Evolutionary conservation across 2,113 vertebrate genomes (phyloP).

Genomic region (Cephalopterus ornatus): DNA sequence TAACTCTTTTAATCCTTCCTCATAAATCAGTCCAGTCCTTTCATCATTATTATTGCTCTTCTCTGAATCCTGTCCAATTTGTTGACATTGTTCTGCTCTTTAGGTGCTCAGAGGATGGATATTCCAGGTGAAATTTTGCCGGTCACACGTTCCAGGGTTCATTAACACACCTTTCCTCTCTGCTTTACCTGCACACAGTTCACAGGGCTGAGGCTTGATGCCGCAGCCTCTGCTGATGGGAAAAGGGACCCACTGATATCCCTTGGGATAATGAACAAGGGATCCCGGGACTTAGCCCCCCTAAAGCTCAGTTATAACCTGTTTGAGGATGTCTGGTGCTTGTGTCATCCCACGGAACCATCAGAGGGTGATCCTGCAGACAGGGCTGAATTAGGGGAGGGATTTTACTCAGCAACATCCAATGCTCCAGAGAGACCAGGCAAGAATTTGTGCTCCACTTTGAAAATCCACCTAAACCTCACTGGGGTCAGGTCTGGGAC

Average conservation of each 20-base stretch:
- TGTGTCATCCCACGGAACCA: background rate
- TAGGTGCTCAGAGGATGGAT: background rate
- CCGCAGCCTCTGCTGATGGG: background rate
- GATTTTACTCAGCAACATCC: background rate
- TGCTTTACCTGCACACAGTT: background rate
- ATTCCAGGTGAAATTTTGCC: constrained; percentile 13
- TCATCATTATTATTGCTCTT: constrained; percentile 54
- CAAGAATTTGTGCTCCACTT: background rate
- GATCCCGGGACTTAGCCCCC: background rate
- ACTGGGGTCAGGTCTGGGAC: background rate
- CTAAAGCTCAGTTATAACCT: background rate
- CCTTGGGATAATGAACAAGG: accelerated
- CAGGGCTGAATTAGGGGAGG: accelerated
- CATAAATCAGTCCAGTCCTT: constrained; percentile 65
- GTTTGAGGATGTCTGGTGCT: background rate
- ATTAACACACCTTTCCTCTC: background rate
- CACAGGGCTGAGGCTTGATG: background rate
- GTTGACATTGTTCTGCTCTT: constrained; percentile 53
- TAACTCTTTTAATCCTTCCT: constrained; percentile 62
- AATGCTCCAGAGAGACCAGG: background rate
- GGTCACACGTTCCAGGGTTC: background rate
- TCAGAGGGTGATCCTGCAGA: background rate
- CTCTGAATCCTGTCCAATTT: constrained; percentile 29
- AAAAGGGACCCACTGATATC: background rate
- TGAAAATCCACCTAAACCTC: background rate